phyloP scores from a whole-genome alignment of 2,797 vertebrate genomes.

The Spea hammondii region DNA sequence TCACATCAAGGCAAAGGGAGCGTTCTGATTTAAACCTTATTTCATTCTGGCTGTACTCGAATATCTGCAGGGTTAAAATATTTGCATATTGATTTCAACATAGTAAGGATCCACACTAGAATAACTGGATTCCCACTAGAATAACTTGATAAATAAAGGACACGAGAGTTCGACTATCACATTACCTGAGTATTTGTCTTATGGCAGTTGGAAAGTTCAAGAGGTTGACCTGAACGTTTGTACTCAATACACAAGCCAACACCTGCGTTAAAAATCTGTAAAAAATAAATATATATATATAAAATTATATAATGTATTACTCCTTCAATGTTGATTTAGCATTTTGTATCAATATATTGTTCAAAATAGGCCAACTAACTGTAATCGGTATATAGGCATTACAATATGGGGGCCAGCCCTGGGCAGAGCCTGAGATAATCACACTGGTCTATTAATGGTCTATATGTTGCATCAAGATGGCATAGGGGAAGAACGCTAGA shows the following conservation, averaged over 20 bases:
- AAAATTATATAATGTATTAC: too few species aligned
- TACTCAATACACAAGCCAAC: constrained; percentile 78
- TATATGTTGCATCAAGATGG: too few species aligned
- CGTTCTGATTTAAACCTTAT: constrained; percentile 68
- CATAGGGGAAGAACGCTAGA: too few species aligned
- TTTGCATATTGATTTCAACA: not conserved
- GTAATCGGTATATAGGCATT: too few species aligned
- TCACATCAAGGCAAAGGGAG: constrained; percentile 72
- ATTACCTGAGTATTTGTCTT: constrained; percentile 77
- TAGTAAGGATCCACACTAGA: not conserved
- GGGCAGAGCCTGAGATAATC: too few species aligned
- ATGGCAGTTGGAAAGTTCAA: constrained; percentile 74
- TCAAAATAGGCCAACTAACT: too few species aligned
- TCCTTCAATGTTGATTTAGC: too few species aligned
- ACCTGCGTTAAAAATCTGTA: constrained; percentile 81
- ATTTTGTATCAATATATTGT: too few species aligned
- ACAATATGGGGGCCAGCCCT: too few species aligned
- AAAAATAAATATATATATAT: constrained; percentile 56
- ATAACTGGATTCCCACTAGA: not conserved
- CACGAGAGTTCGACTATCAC: not conserved
- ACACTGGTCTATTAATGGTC: too few species aligned
- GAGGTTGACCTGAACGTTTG: constrained; percentile 59
- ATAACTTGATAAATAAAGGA: not conserved
- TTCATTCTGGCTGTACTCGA: constrained; percentile 75
- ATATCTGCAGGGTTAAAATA: constrained; percentile 63